These are phyloP conservation scores for Dryococelus australis DNA, from an alignment of 2,888 invertebrate species.

Conservation along the genomic window DNA sequence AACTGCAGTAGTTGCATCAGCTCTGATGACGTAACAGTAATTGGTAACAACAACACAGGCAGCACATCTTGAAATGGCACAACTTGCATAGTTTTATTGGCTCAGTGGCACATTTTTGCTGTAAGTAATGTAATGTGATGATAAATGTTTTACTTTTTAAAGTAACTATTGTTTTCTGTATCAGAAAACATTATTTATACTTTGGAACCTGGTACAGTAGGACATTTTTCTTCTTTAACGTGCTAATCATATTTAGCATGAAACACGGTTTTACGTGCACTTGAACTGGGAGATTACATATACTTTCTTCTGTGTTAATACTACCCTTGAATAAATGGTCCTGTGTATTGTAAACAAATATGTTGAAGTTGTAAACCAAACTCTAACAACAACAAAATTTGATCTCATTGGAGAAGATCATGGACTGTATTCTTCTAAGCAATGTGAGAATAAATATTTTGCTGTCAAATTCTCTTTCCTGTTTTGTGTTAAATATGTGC, in stretches of 20 bases:
- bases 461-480: not conserved
- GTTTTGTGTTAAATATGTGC: not conserved
- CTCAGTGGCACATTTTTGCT: slow-evolving; percentile 51
- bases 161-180: slow-evolving; percentile 50
- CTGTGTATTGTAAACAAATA: not conserved
- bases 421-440: not conserved
- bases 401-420: not conserved
- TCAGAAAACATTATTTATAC: slow-evolving; percentile 40
- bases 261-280: slow-evolving; percentile 16
- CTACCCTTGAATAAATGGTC: not conserved
- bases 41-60: too few relatives aligned
- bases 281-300: not conserved
- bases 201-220: slow-evolving; percentile 30
- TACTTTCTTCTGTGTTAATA: not conserved
- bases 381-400: slow-evolving; percentile 16
- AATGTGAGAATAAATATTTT: slow-evolving; percentile 1
- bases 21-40: too few relatives aligned
- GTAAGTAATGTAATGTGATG: slow-evolving; percentile 35
- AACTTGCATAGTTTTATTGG: slow-evolving; percentile 30
- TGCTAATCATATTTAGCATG: slow-evolving; percentile 7
- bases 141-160: slow-evolving; percentile 37
- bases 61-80: slow-evolving; percentile 25
- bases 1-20: too few relatives aligned
- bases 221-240: not conserved
- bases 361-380: not conserved